Evolutionary conservation across 2,113 vertebrate species (phyloP).

Genomic region (Calyptomena viridis): DNA sequence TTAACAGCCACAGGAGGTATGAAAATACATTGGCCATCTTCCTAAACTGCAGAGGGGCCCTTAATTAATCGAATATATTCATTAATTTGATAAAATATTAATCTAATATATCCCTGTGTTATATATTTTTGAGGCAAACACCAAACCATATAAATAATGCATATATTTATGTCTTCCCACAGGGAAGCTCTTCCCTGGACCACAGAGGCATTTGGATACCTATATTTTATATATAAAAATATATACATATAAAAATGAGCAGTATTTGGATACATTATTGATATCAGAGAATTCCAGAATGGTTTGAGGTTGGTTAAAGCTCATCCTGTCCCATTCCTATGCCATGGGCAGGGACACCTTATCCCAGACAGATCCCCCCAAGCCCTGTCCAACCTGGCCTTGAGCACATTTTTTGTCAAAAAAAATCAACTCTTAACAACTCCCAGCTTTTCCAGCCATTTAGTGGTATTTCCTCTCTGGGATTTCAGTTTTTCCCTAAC

Average conservation of each 20-base stretch:
- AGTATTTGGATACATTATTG: too few relatives aligned
- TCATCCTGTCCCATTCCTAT: not conserved
- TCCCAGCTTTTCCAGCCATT: not conserved
- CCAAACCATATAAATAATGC: not conserved
- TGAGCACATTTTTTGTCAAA: not conserved
- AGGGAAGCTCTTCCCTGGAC: not conserved
- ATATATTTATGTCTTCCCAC: not conserved
- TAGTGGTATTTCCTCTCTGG: not conserved
- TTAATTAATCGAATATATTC: not conserved
- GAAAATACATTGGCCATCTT: not conserved
- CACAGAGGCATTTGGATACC: not conserved
- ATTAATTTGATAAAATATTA: too few relatives aligned
- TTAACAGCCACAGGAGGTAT: not conserved
- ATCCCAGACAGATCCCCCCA: not conserved
- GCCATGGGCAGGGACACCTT: not conserved
- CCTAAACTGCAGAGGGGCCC: not conserved
- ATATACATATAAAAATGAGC: not conserved
- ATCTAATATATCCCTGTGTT: not conserved
- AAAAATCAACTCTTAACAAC: not conserved
- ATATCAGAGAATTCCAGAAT: not conserved
- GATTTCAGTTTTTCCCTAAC: not conserved
- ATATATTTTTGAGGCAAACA: not conserved
- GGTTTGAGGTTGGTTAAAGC: not conserved
- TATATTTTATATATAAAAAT: not conserved
- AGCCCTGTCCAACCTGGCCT: not conserved